Percentiles rank a stretch among this genome's conserved stretches.
Evolutionary conservation across 2,113 vertebrate species (phyloP).

Genomic region (Thinocorus orbignyianus): DNA sequence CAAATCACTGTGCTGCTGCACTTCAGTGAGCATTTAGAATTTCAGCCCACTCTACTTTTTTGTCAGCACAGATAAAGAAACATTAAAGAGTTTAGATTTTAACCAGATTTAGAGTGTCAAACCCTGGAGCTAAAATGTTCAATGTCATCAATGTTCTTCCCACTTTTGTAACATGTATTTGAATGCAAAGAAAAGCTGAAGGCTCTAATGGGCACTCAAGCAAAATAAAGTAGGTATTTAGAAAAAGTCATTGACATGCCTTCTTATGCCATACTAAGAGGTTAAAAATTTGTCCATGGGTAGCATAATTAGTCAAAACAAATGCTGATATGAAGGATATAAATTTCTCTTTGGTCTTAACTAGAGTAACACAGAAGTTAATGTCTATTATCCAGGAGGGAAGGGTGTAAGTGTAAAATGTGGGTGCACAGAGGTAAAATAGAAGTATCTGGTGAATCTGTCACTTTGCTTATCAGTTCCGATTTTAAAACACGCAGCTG

Average conservation of each 20-base stretch:
- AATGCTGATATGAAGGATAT: neutral
- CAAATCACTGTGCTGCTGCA: neutral
- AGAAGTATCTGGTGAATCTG: neutral
- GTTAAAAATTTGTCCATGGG: neutral
- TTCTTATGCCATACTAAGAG: neutral
- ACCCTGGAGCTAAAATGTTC: constrained; percentile 14
- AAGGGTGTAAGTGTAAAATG: neutral
- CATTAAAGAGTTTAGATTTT: constrained; percentile 17
- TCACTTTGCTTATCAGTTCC: neutral
- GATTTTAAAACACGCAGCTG: neutral
- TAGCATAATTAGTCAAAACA: neutral
- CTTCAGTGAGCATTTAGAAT: neutral
- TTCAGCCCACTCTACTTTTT: neutral
- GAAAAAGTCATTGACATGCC: neutral
- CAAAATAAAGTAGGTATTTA: neutral
- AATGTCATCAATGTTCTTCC: neutral
- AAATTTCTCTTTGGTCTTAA: neutral
- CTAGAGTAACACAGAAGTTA: neutral
- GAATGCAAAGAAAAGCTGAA: constrained; percentile 7
- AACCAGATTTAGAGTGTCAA: constrained; percentile 12
- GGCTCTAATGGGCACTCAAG: neutral
- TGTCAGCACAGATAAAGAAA: neutral
- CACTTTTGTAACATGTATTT: neutral
- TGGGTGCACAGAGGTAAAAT: neutral
- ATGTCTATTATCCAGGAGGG: neutral